These are phyloP conservation scores for Nebria brevicollis DNA, from an alignment of 2,888 invertebrate species.

Conservation along the genomic window DNA sequence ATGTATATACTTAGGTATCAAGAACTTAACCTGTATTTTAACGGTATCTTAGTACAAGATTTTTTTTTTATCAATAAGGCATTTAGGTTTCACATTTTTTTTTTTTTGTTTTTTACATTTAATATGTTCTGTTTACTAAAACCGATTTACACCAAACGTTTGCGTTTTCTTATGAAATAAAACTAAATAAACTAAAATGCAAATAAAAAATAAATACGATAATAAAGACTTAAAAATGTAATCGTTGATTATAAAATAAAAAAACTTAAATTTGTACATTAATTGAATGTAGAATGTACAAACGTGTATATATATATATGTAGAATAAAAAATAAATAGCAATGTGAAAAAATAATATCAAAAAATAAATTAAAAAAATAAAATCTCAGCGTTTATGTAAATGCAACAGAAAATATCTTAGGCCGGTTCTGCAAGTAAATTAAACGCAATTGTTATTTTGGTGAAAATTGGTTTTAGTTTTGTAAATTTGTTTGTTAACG, in stretches of 20 bases:
- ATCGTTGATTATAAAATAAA: background rate
- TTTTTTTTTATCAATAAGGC: conserved; percentile 46
- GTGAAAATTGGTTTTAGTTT: conserved; percentile 37
- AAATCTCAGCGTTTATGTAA: background rate
- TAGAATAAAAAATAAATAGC: background rate
- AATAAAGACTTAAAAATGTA: background rate
- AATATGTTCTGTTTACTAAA: conserved; percentile 32
- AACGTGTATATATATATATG: background rate
- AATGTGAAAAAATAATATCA: background rate
- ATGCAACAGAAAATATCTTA: background rate
- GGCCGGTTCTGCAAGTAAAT: conserved; percentile 10
- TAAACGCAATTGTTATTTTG: background rate
- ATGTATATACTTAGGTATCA: conserved; percentile 26
- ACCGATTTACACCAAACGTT: conserved; percentile 31
- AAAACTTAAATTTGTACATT: background rate
- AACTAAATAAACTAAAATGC: background rate
- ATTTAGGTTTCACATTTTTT: conserved; percentile 36
- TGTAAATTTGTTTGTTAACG: conserved; percentile 25
- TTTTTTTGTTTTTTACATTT: conserved; percentile 21
- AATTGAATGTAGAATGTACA: background rate
- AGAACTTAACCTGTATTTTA: conserved; percentile 36
- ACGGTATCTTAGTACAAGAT: conserved; percentile 39
- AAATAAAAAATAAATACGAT: background rate
- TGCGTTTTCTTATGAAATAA: background rate
- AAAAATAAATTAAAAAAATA: background rate